Evolutionary conservation across 1,140 invertebrate genomes (phyloP), one percentile per base, ranked within the genome.

Genomic region (Chionoecetes opilio): DNA sequence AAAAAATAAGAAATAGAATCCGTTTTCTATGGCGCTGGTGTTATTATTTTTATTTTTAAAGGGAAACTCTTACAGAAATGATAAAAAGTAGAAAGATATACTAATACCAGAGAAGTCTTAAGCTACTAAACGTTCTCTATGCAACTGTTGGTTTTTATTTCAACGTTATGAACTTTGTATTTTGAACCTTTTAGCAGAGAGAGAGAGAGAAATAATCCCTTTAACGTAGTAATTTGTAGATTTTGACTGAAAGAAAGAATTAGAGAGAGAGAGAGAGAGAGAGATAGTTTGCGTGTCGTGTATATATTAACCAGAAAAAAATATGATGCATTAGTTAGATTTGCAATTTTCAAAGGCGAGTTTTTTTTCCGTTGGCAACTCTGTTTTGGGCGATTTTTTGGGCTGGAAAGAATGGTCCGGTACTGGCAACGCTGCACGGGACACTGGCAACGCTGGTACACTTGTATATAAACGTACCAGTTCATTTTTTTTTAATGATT

Each of bases 131-230:
- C 21, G n/a, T 75, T 75, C 63, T 75, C 63, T 75, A 75, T 75
- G 63, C 63, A 75, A 75, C 63, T 75, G 63, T 75, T 75, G 63
- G n/a, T 75, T 75, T n/a, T 75, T 21, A 75, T 75, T 75, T 75
- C n/a, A n/a, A 3, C 63, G 63, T 75, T 75, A n/a, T n/a, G 11
- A 75, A n/a, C 63, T 75, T 75, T 21, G 63, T 75, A 75, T 75
- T 75, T n/a, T n/a, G n/a, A 75, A 75, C 21, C n/a, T n/a, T n/a
- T n/a, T 75, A 75, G 63, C 11, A n/a, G 21, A 75, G 6, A 75
- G n/a, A 75, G 11, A 17, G 21, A n/a, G 21, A 75, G 6, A 75
- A 21, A 75, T 53, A 17, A 53, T 14, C 21, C 63, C 63, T 26
- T n/a, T n/a, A 75, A 21, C n/a, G 63, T 75, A 75, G 63, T n/a